Evolutionary conservation across 2,797 vertebrate species (phyloP), one percentile per base, ranked within the genome.

Genomic region (Salarias fasciatus): DNA sequence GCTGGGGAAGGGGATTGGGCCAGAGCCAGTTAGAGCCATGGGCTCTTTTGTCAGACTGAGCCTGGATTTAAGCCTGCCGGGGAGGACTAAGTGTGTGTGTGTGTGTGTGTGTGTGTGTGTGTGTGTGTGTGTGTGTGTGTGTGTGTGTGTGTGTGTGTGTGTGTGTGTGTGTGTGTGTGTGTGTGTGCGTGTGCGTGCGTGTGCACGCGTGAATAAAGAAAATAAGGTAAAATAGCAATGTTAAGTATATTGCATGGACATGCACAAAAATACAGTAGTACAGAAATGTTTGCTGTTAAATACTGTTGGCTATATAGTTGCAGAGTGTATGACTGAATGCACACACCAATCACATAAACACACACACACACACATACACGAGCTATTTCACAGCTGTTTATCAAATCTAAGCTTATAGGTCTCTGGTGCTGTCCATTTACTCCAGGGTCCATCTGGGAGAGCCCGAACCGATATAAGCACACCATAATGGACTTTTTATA

Each of bases 401-500:
- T 90, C 83, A 84, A 84, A 86, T 89, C 83, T 83, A 53, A 82
- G 88, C 65, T 89, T 88, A 90, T 86, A 79, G 86, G 80, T 84
- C 80, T 86, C 71, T 79, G 79, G 72, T 79, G 83, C 83, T 85
- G 86, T 88, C 81, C 79, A 88, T 89, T 91, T 86, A 87, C 85
- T 89, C 82, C 78, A 76, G 79, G 76, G 83, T 85, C 85, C 85
- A 83, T 89, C 82, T 86, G 86, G 85, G 87, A 86, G 80, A 85
- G 80, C 60, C 83, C 80, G 89, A 84, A 87, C 86, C 86, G 88
- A 90, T 91, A 88, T 83, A 88, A 75, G 67, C 46, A 30, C 69
- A 77, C 77, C 69, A 84, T 91, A 91, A 91, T 91, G 85, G 88
- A 90, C 88, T 88, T 90, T 89, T 89, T 87, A 89, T 89, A 90